These are phyloP conservation scores for Chloroceryle aenea DNA, from an alignment of 2,113 vertebrate species.

Conservation along the genomic window DNA sequence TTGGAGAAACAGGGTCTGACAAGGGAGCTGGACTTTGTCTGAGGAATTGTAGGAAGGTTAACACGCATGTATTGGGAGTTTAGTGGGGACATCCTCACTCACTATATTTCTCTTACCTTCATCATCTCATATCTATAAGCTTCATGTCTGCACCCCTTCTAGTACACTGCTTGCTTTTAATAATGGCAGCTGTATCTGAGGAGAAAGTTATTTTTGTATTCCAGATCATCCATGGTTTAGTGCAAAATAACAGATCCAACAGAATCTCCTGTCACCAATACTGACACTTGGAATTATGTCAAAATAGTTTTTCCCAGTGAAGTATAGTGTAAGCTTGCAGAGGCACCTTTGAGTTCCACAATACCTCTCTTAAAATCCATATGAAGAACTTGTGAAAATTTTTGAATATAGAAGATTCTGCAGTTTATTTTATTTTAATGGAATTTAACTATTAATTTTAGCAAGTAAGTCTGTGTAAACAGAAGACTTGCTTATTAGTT, in stretches of 20 bases:
- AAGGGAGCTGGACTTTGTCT: background rate
- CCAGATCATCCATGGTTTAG: background rate
- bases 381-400: background rate
- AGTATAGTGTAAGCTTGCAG: background rate
- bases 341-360: background rate
- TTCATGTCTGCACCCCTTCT: background rate
- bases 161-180: background rate
- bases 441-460: background rate
- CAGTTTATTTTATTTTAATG: background rate
- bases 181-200: background rate
- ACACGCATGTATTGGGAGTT: accelerated
- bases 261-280: background rate
- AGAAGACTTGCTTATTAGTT: background rate
- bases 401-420: background rate
- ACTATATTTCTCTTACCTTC: background rate
- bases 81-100: background rate
- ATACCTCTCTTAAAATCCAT: background rate
- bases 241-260: background rate
- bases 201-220: background rate
- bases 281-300: background rate
- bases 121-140: background rate
- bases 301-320: background rate
- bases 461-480: background rate
- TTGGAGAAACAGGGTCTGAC: background rate
- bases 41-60: background rate